A percentile compares a stretch with the other conserved stretches of the same genome.
phyloP scores from a whole-genome alignment of 2,797 vertebrate genomes.

The Peromyscus attwateri region DNA sequence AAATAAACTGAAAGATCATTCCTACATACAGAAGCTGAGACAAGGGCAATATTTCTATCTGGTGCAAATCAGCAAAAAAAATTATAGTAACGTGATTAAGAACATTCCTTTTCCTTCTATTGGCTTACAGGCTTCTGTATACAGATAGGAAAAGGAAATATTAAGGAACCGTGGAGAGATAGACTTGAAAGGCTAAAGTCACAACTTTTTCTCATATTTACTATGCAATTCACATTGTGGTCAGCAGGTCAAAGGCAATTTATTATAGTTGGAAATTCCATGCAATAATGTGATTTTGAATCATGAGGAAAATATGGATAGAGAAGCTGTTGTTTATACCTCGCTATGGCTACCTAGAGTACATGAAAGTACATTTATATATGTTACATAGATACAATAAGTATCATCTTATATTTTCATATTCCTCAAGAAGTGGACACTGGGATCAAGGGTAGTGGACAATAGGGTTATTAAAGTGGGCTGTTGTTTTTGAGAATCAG shows the following conservation, averaged over 20 bases:
- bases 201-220: background rate
- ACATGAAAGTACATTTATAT: background rate
- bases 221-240: background rate
- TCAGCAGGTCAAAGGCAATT: background rate
- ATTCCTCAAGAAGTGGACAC: background rate
- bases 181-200: background rate
- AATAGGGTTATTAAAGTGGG: background rate
- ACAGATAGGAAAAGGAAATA: background rate
- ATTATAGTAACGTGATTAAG: slow-evolving; percentile 9
- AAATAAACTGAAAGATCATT: background rate
- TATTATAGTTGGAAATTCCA: background rate
- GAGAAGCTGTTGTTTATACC: background rate
- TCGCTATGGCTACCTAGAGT: slow-evolving; percentile 2
- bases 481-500: background rate
- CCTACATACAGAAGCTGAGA: slow-evolving; percentile 21
- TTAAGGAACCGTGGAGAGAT: background rate
- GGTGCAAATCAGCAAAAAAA: background rate
- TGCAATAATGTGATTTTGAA: background rate
- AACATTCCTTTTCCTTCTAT: background rate
- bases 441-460: background rate
- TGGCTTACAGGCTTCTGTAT: background rate
- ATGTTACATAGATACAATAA: background rate
- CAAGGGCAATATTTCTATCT: background rate
- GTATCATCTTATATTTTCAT: background rate
- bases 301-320: background rate